phyloP scores from a whole-genome alignment of 1,140 invertebrate species.

The Tetraneura akinire region DNA sequence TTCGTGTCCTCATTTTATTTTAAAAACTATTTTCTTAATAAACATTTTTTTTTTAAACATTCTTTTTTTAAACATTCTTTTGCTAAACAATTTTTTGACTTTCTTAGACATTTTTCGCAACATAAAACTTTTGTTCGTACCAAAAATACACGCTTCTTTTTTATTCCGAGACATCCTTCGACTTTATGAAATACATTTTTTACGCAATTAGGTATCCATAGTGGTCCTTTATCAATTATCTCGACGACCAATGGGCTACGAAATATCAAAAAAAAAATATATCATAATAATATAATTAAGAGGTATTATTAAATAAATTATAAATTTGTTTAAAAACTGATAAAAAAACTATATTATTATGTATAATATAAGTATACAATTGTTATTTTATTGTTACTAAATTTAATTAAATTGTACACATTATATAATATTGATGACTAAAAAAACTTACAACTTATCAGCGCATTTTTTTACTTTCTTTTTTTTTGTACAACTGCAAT shows the following conservation, averaged over 20 bases:
- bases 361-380: no score
- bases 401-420: no score
- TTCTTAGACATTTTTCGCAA: neutral
- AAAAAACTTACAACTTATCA: neutral
- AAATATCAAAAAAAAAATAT: neutral
- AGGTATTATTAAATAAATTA: neutral
- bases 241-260: neutral
- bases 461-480: no score
- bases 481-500: no score
- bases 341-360: no score
- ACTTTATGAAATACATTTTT: neutral
- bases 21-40: no score
- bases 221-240: neutral
- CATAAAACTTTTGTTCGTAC: neutral
- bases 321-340: neutral
- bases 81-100: no score
- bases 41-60: no score
- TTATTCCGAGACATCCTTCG: neutral
- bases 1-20: no score
- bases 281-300: neutral
- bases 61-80: no score
- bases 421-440: no score
- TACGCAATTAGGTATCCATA: neutral
- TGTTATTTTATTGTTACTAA: no score
- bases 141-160: neutral